Conservation (phyloP, 1,140 invertebrate genomes). For the Diorhabda sublineata region DNA sequence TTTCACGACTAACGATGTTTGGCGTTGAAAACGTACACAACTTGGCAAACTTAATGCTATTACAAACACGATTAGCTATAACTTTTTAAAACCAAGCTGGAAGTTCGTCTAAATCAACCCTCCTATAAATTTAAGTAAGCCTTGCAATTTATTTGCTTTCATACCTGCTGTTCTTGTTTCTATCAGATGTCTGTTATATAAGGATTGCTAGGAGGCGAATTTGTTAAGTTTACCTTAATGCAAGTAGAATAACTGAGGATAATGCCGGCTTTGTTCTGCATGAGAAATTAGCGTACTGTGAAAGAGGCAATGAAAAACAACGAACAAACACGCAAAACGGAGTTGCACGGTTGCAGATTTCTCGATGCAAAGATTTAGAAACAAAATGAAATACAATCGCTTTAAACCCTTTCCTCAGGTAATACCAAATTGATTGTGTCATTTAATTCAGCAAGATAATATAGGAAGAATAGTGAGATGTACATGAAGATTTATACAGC, state of each 20-base stretch:
- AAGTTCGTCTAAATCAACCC: background rate
- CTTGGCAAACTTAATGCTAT: no score
- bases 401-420: no score
- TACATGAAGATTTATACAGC: no score
- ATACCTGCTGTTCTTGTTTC: background rate
- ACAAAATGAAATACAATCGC: no score
- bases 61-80: no score
- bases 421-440: no score
- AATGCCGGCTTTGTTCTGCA: background rate
- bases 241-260: background rate
- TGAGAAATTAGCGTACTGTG: background rate
- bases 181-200: background rate
- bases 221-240: background rate
- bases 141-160: constrained; percentile 1
- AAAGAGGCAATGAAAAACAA: background rate
- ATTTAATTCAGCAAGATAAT: no score
- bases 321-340: background rate
- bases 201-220: background rate
- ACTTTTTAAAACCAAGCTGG: no score
- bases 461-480: no score
- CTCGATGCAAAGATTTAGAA: no score
- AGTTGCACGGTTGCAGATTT: background rate
- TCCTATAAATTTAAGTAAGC: background rate
- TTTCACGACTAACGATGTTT: no score
- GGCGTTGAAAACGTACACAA: no score